A percentile compares a stretch with the other conserved stretches of the same genome.
These are phyloP conservation scores for Spea bombifrons DNA, from an alignment of 2,113 vertebrate genomes.

Conservation along the genomic window DNA sequence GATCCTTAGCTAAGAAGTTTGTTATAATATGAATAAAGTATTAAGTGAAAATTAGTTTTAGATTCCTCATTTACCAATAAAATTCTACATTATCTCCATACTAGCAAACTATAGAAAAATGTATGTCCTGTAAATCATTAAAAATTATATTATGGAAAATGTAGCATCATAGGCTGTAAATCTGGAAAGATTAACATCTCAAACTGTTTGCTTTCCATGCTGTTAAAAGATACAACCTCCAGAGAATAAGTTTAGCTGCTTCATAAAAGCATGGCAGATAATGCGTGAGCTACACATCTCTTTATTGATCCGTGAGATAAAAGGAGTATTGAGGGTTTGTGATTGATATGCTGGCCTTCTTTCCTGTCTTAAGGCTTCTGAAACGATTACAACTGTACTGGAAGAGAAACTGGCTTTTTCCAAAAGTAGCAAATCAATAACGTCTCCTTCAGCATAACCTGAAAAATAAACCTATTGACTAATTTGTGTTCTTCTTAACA, in stretches of 20 bases:
- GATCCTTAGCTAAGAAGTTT: no score
- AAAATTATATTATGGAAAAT: constrained; percentile 20
- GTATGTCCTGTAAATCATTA: constrained; percentile 11
- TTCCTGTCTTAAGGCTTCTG: constrained; percentile 43
- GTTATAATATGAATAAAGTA: no score
- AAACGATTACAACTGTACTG: constrained; percentile 40
- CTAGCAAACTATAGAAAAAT: no score
- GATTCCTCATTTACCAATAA: no score
- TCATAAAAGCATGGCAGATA: constrained; percentile 41
- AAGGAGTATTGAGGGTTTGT: constrained; percentile 46
- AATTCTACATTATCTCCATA: no score
- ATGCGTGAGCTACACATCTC: constrained; percentile 38
- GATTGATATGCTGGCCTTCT: constrained; percentile 43
- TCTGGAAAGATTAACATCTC: constrained; percentile 36
- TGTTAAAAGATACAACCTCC: constrained; percentile 30
- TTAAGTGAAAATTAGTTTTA: no score
- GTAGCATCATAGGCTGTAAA: constrained; percentile 12
- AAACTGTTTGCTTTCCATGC: constrained; percentile 38
- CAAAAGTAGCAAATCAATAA: constrained; percentile 46
- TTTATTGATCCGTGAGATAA: constrained; percentile 43
- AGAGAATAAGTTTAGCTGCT: constrained; percentile 39
- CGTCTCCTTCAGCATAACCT: constrained; percentile 36
- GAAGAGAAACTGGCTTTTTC: constrained; percentile 39
- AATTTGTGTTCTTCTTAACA: not conserved
- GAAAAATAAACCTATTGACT: constrained; percentile 4